Conservation (phyloP, 2,113 vertebrate species). For the Australoheros scitulus region DNA sequence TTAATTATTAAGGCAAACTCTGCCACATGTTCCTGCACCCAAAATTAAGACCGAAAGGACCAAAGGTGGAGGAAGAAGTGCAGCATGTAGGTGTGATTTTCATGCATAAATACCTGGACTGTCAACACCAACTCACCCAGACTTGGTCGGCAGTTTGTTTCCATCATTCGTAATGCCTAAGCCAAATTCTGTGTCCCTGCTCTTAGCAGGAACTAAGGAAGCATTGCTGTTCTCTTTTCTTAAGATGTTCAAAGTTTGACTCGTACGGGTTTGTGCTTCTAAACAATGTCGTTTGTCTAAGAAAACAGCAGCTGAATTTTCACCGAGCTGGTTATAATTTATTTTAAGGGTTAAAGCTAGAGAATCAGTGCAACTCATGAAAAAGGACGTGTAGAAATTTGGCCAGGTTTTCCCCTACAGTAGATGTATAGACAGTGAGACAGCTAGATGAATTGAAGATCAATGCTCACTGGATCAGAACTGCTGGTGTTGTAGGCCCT, state of each 20-base stretch:
- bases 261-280: background rate
- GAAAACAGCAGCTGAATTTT: background rate
- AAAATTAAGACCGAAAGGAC: background rate
- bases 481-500: conserved; percentile 22
- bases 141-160: background rate
- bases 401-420: background rate
- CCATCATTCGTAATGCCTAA: background rate
- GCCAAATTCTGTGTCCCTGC: background rate
- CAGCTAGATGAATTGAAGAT: background rate
- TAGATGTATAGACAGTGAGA: conserved; percentile 10
- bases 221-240: background rate
- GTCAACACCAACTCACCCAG: background rate
- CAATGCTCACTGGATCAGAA: conserved; percentile 24
- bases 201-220: background rate
- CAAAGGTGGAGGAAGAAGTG: background rate
- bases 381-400: background rate
- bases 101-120: background rate
- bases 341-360: accelerated
- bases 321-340: background rate
- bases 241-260: no score
- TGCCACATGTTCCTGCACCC: background rate
- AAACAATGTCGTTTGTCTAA: background rate
- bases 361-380: background rate
- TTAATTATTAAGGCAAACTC: background rate
- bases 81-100: background rate